Evolutionary conservation across 1,140 invertebrate species (phyloP).

Genomic region (Drosophila santomea): DNA sequence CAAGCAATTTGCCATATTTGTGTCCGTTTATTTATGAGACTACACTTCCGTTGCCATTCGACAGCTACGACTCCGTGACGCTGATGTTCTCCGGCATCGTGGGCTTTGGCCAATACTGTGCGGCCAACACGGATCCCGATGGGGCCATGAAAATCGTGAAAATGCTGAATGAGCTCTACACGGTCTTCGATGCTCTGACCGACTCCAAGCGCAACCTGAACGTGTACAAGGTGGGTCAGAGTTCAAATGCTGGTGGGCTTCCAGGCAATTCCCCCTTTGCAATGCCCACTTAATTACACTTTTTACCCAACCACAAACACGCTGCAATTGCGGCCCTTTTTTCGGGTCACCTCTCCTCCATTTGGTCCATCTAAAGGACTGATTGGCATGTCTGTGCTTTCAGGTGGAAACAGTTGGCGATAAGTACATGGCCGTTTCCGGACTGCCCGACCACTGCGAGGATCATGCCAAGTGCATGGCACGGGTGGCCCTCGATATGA

Average conservation of each 20-base stretch:
- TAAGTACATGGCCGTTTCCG: conserved; percentile 99
- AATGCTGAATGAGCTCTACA: conserved; percentile 96
- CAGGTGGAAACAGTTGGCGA: conserved; percentile 99
- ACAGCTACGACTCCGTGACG: conserved; percentile 94
- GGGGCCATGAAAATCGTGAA: conserved; percentile 97
- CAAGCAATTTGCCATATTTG: conserved; percentile 64
- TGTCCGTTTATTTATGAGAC: conserved; percentile 61
- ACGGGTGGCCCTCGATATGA: conserved; percentile 96
- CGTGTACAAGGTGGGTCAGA: conserved; percentile 94
- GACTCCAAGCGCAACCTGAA: conserved; percentile 96
- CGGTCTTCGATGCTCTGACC: conserved; percentile 95
- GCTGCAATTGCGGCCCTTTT: conserved; percentile 32
- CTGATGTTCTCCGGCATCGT: conserved; percentile 97
- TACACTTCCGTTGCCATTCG: conserved; percentile 24
- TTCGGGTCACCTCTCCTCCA: conserved; percentile 52
- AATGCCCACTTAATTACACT: conserved; percentile 62
- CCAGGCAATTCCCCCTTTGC: background rate
- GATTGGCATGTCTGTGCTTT: conserved; percentile 35
- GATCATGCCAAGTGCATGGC: conserved; percentile 97
- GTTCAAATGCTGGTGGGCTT: conserved; percentile 33
- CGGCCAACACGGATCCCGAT: conserved; percentile 92
- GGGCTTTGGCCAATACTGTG: conserved; percentile 95
- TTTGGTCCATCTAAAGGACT: conserved; percentile 17
- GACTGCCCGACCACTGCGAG: conserved; percentile 95
- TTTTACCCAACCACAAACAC: conserved; percentile 38